A percentile compares a stretch with the other conserved stretches of the same genome.
These are phyloP conservation scores for Loripinus fragilis DNA, from an alignment of 2,888 invertebrate genomes.

Conservation along the genomic window DNA sequence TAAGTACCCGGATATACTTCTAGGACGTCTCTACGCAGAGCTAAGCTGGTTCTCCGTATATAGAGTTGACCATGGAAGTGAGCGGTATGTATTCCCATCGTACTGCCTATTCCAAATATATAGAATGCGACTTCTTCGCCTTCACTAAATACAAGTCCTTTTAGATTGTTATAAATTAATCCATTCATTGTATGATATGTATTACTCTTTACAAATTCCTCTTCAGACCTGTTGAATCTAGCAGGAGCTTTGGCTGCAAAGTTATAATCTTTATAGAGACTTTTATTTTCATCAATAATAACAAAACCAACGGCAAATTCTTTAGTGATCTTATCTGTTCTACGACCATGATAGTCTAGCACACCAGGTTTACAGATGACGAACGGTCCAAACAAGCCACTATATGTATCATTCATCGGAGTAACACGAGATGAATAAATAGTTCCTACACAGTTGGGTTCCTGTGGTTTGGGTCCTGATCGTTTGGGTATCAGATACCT, in stretches of 20 bases:
- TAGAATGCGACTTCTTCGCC: slow-evolving; percentile 64
- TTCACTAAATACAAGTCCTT: slow-evolving; percentile 55
- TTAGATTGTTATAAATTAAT: slow-evolving; percentile 55
- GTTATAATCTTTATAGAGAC: slow-evolving; percentile 71
- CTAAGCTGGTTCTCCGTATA: slow-evolving; percentile 30
- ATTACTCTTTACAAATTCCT: slow-evolving; percentile 37
- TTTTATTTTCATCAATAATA: slow-evolving; percentile 71
- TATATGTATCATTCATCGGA: slow-evolving; percentile 58
- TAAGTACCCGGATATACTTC: slow-evolving; percentile 60
- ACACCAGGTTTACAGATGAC: slow-evolving; percentile 61
- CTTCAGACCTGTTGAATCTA: slow-evolving; percentile 24
- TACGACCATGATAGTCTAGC: slow-evolving; percentile 35
- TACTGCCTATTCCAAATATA: slow-evolving; percentile 56
- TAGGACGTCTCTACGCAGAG: slow-evolving; percentile 52
- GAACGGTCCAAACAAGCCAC: slow-evolving; percentile 65
- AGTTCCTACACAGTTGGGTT: slow-evolving; percentile 65
- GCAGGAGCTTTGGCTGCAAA: slow-evolving; percentile 58
- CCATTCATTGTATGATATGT: slow-evolving; percentile 60
- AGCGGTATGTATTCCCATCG: slow-evolving; percentile 52
- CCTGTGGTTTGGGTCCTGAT: slow-evolving; percentile 61
- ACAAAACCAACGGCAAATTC: slow-evolving; percentile 72
- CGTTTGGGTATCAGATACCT: slow-evolving; percentile 62
- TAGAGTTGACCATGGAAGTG: slow-evolving; percentile 65
- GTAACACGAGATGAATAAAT: slow-evolving; percentile 64
- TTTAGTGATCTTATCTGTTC: slow-evolving; percentile 36